Percentiles rank a stretch among this genome's conserved stretches.
phyloP scores from a whole-genome alignment of 1,140 invertebrate genomes.

The Drosophila paulistorum region DNA sequence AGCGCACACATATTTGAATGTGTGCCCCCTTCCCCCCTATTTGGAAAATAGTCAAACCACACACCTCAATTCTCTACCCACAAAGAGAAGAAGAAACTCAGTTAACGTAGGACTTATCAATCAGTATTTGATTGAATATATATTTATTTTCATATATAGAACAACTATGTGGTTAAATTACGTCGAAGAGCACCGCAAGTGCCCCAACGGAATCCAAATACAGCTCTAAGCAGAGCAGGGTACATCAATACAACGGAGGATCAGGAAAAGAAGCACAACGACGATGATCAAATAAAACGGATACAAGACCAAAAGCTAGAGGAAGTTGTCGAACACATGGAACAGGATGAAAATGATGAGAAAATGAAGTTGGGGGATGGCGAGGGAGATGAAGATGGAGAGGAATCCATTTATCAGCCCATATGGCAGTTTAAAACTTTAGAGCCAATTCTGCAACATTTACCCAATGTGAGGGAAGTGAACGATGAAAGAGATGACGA shows the following conservation, averaged over 20 bases:
- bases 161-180: constrained; percentile 64
- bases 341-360: constrained; percentile 22
- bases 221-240: constrained; percentile 44
- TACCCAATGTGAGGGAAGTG: constrained; percentile 25
- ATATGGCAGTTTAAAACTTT: constrained; percentile 81
- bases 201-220: constrained; percentile 63
- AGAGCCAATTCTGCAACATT: constrained; percentile 46
- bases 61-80: too few species aligned
- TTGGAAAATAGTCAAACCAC: too few species aligned
- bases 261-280: not conserved
- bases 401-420: constrained; percentile 80
- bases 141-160: constrained; percentile 46
- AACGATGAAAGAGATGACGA: constrained; percentile 37
- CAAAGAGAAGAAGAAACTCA: not conserved
- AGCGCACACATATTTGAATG: too few species aligned
- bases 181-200: constrained; percentile 72
- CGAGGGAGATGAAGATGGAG: constrained; percentile 18
- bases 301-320: not conserved
- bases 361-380: not conserved
- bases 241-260: constrained; percentile 22
- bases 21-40: too few species aligned
- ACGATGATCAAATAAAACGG: not conserved
- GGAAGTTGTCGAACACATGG: not conserved
- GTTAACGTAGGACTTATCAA: not conserved
- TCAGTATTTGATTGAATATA: not conserved